These are phyloP conservation scores for Psilopogon haemacephalus DNA, from an alignment of 2,113 vertebrate genomes.

Conservation along the genomic window DNA sequence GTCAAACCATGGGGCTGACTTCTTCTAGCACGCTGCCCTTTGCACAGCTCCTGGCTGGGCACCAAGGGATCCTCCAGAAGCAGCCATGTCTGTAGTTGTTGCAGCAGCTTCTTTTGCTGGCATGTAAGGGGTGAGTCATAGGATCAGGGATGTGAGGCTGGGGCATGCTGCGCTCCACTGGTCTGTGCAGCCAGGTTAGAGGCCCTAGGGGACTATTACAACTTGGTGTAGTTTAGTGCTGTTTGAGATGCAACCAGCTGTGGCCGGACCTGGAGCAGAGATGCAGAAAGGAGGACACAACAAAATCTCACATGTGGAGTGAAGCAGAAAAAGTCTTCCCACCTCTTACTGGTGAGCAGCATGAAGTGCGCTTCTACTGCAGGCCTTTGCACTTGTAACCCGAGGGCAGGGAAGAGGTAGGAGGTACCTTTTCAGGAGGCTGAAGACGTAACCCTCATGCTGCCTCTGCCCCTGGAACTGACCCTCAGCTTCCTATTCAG, in stretches of 20 bases:
- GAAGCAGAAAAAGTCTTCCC: background rate
- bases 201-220: background rate
- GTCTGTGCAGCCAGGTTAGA: background rate
- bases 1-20: background rate
- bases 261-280: background rate
- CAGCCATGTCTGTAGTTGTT: accelerated
- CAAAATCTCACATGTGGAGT: background rate
- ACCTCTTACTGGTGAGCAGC: background rate
- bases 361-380: background rate
- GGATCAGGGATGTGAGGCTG: background rate
- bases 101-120: background rate
- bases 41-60: background rate
- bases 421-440: background rate
- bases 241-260: constrained; percentile 16
- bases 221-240: background rate
- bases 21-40: background rate
- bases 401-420: background rate
- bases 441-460: background rate
- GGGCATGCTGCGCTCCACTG: background rate
- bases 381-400: background rate
- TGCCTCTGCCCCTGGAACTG: background rate
- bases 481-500: background rate
- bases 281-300: background rate
- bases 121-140: background rate
- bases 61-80: background rate